Conservation (phyloP, 1,140 invertebrate genomes). For the Phortica variegata region DNA sequence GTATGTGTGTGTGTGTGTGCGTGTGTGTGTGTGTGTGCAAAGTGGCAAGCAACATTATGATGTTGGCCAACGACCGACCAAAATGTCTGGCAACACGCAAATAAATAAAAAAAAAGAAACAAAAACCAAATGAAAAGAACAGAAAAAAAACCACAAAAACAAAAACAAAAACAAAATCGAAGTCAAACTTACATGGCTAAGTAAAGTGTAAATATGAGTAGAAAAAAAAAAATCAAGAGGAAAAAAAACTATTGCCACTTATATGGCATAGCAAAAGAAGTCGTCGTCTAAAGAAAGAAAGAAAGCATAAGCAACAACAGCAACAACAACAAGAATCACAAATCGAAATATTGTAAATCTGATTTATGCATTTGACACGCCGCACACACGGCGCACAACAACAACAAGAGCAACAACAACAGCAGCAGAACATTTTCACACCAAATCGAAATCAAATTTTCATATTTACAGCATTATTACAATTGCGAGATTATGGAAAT, state of each 20-base stretch:
- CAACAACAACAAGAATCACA: too few species aligned
- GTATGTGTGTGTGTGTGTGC: conserved; percentile 2
- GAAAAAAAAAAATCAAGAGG: too few species aligned
- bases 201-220: too few species aligned
- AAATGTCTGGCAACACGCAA: conserved; percentile 11
- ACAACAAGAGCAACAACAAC: background rate
- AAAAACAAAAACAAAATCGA: too few species aligned
- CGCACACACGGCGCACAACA: conserved; percentile 7
- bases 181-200: too few species aligned
- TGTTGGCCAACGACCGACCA: conserved; percentile 22
- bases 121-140: conserved; percentile 6
- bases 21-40: background rate
- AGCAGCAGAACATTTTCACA: conserved; percentile 26
- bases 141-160: background rate
- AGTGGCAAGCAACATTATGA: background rate
- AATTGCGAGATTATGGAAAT: conserved; percentile 51
- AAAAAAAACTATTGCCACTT: too few species aligned
- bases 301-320: too few species aligned
- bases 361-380: conserved; percentile 30
- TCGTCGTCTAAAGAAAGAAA: too few species aligned
- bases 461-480: conserved; percentile 40
- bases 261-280: too few species aligned
- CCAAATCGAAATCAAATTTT: conserved; percentile 39
- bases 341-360: conserved; percentile 24
- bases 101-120: conserved; percentile 11